Base-by-base conservation (phyloP, 2,888 invertebrate species). In the Diplolepis rosae region DNA sequence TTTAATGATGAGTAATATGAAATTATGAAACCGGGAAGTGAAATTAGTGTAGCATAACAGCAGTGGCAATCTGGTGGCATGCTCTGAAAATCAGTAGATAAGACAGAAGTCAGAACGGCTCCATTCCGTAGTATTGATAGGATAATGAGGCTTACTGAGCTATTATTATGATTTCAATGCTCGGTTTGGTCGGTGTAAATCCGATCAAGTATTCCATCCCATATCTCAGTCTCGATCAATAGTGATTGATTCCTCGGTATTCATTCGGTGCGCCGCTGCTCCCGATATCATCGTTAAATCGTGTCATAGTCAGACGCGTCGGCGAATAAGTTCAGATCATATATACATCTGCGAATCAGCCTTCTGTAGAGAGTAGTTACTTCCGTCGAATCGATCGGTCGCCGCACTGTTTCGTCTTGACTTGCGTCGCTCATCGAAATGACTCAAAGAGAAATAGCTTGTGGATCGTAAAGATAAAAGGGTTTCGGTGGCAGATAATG, bases 81-180 rank as follows among this genome's bases (percentile, higher is more conserved):
- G 11, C 13, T 27, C 9, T 48, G 48, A 18, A 48, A 48, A 18
- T 48, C 48, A 48, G 48, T 48, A 48, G 48, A 48, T 48, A 50
- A 50, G 51, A 22, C 24, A 27, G 27, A 51, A 51, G 5, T 1
- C 51, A 54, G 61, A 65, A 70, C 69, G 69, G 66, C 72, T 72
- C 69, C 42, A 67, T 72, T 48, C 48, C 66, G 22, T 24, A 50
- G 45, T n/a, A n/a, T 13, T 42, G 18, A 68, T 66, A 66, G 56
- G 54, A 76, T 74, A 78, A 80, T 79, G 77, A 79, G 67, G 73
- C 69, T n/a, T n/a, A 45, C 65, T 73, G 72, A 71, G 72, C 73
- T 79, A 79, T 83, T 79, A 83, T 82, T 82, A 82, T 76, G 77
- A 82, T 80, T 82, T 82, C 78, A 83, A 82, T 83, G 77, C 73